phyloP scores from a whole-genome alignment of 1,140 invertebrate genomes.

The Ceratina australensis region DNA sequence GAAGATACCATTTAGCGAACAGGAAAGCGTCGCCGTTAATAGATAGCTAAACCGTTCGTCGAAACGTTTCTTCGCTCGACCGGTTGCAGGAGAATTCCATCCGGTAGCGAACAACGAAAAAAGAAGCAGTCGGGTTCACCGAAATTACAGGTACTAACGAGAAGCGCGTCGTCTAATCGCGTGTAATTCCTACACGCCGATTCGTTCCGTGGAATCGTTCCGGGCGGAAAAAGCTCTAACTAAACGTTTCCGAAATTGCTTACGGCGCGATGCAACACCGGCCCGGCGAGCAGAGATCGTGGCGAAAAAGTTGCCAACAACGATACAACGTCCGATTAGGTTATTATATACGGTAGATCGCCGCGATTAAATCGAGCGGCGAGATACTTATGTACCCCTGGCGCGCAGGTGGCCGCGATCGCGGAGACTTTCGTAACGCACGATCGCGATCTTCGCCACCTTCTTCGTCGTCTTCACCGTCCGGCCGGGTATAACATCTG shows the following conservation, averaged over 20 bases:
- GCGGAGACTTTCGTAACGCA: conserved; percentile 49
- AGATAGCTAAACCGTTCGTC: conserved; percentile 31
- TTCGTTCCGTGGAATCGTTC: conserved; percentile 17
- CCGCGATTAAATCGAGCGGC: conserved; percentile 46
- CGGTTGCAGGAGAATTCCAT: conserved; percentile 8
- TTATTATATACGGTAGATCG: conserved; percentile 50
- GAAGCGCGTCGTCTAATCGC: neutral
- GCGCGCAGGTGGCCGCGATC: conserved; percentile 57
- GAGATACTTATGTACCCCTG: neutral
- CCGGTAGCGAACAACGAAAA: neutral
- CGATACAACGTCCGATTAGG: conserved; percentile 58
- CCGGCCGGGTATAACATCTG: conserved; percentile 55
- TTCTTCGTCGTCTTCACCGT: neutral
- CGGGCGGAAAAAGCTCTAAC: neutral
- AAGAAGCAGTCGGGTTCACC: neutral
- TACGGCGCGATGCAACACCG: too few species aligned
- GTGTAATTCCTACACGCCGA: neutral
- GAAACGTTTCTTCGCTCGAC: conserved; percentile 20
- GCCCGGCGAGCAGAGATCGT: neutral
- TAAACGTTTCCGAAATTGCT: too few species aligned
- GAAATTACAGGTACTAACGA: neutral
- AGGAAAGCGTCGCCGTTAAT: conserved; percentile 23
- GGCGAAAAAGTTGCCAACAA: conserved; percentile 37
- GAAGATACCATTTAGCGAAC: conserved; percentile 18
- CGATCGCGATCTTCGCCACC: conserved; percentile 60